Conservation (phyloP, 2,113 vertebrate genomes). For the Grallaria varia region DNA sequence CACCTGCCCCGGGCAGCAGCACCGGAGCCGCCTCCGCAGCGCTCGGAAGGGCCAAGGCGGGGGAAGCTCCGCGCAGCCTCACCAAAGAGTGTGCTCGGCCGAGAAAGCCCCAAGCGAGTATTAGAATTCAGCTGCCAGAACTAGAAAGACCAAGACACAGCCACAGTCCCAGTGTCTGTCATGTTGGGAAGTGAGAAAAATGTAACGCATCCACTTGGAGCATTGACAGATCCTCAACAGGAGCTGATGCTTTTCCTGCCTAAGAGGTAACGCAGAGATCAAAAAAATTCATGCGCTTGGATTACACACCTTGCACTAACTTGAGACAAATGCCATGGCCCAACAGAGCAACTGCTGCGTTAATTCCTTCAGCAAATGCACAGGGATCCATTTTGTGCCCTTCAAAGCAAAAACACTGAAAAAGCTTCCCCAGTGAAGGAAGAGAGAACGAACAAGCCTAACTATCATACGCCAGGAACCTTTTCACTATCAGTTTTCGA, state of each 20-base stretch:
- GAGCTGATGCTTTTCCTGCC: conserved; percentile 34
- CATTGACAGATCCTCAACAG: conserved; percentile 32
- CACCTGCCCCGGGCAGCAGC: neutral
- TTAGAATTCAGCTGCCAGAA: conserved; percentile 57
- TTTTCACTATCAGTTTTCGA: neutral
- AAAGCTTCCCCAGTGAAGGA: neutral
- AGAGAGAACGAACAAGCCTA: neutral
- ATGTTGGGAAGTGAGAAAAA: conserved; percentile 57
- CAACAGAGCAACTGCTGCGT: neutral
- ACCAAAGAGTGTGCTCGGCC: neutral
- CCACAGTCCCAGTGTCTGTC: conserved; percentile 52
- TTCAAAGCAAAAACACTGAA: neutral
- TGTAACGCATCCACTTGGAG: conserved; percentile 60
- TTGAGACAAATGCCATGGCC: neutral
- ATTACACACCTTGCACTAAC: neutral
- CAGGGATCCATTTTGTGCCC: neutral
- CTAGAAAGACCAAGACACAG: conserved; percentile 54
- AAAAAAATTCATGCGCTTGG: neutral
- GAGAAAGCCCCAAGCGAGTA: conserved; percentile 25
- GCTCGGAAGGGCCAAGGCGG: neutral
- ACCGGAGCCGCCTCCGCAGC: neutral
- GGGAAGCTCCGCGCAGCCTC: neutral
- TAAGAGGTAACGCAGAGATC: conserved; percentile 4
- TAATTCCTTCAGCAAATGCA: neutral
- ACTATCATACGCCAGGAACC: neutral